Conservation (phyloP, 2,113 vertebrate genomes). For the Thamnophis sirtalis region DNA sequence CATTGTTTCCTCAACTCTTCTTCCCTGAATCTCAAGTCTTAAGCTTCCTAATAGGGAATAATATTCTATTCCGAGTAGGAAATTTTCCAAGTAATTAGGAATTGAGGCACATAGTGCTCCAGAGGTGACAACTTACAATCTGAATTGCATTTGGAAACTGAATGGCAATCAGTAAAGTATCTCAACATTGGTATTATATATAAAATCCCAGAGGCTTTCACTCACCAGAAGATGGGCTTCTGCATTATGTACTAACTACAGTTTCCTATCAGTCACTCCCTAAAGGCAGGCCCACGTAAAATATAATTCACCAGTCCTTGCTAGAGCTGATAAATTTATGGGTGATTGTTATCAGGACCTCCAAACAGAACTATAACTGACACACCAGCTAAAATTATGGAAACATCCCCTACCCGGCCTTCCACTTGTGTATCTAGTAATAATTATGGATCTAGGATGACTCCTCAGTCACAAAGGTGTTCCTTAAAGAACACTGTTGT, state of each 20-base stretch:
- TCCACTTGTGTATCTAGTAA: not conserved
- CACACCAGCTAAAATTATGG: not conserved
- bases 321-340: not conserved
- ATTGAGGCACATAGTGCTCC: not conserved
- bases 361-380: not conserved
- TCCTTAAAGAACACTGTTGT: not conserved
- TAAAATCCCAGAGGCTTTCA: not conserved
- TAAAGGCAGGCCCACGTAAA: not conserved
- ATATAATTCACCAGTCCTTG: not conserved
- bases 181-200: not conserved
- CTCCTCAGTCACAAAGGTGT: not conserved
- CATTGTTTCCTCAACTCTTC: not conserved
- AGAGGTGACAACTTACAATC: not conserved
- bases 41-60: not conserved
- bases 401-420: not conserved
- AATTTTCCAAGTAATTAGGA: not conserved
- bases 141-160: not conserved
- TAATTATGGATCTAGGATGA: not conserved
- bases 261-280: not conserved
- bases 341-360: not conserved
- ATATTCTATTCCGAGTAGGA: not conserved
- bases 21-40: not conserved
- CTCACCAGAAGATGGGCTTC: not conserved
- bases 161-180: not conserved
- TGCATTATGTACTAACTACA: not conserved